A percentile compares a stretch with the other conserved stretches of the same genome.
Evolutionary conservation across 2,113 vertebrate species (phyloP).

Genomic region (Perccottus glenii): DNA sequence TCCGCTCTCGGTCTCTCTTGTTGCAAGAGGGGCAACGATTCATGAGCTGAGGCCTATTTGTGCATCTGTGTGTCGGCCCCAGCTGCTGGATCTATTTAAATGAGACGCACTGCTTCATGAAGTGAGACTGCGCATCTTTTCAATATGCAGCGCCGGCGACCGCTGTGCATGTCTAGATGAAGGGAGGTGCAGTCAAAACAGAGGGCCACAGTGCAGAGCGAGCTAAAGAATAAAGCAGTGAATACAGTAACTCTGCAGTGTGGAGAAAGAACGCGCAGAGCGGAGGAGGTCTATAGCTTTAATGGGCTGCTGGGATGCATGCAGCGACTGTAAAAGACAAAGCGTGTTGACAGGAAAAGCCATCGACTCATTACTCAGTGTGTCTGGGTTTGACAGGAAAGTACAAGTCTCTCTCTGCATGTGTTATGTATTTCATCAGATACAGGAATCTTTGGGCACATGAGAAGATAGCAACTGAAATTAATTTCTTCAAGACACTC

Average conservation of each 20-base stretch:
- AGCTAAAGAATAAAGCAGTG: conserved; percentile 26
- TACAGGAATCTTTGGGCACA: conserved; percentile 8
- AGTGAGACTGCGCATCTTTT: conserved; percentile 53
- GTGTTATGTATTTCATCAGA: conserved; percentile 33
- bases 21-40: conserved; percentile 38
- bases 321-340: conserved; percentile 43
- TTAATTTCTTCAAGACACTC: not conserved
- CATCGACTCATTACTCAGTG: conserved; percentile 37
- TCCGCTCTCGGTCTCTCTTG: conserved; percentile 28
- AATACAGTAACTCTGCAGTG: conserved; percentile 32
- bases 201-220: conserved; percentile 5
- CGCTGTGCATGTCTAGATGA: conserved; percentile 40
- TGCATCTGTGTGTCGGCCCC: conserved; percentile 43
- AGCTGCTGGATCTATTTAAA: conserved; percentile 69
- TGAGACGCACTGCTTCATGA: conserved; percentile 59
- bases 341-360: conserved; percentile 43
- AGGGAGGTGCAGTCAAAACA: conserved; percentile 28
- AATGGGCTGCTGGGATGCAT: conserved; percentile 43
- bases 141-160: conserved; percentile 53
- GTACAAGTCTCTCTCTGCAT: conserved; percentile 2
- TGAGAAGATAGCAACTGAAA: conserved; percentile 7
- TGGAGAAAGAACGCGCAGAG: conserved; percentile 17
- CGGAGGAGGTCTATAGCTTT: conserved; percentile 41
- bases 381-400: conserved; percentile 6
- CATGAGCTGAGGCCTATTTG: conserved; percentile 29